Conservation (phyloP, 2,888 invertebrate genomes). For the Blastobasis lacticolella region DNA sequence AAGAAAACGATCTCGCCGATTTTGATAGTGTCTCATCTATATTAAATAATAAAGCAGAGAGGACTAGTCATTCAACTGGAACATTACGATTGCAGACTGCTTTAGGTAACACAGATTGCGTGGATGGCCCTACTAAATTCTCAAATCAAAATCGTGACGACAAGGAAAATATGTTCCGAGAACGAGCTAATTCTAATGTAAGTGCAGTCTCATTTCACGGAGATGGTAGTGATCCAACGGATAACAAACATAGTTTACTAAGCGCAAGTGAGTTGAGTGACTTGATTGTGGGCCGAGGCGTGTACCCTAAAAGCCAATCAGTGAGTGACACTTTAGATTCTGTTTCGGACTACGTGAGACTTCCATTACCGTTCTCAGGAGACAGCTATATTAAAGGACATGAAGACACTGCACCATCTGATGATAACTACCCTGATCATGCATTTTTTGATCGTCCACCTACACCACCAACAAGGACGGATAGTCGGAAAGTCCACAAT, state of each 20-base stretch:
- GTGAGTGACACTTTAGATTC: conserved; percentile 91
- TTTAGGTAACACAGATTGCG: conserved; percentile 62
- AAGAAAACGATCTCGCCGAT: conserved; percentile 66
- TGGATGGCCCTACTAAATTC: conserved; percentile 55
- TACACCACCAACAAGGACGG: conserved; percentile 80
- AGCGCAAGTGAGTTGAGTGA: conserved; percentile 90
- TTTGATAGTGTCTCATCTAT: conserved; percentile 69
- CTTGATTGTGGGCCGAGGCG: conserved; percentile 85
- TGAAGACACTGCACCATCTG: conserved; percentile 75
- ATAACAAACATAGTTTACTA: conserved; percentile 81
- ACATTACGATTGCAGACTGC: conserved; percentile 34
- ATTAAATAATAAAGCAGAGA: conserved; percentile 66
- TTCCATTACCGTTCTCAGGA: conserved; percentile 75
- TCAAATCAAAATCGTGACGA: conserved; percentile 56
- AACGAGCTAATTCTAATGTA: conserved; percentile 84
- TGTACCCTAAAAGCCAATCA: conserved; percentile 82
- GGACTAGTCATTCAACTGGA: conserved; percentile 38
- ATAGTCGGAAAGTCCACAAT: conserved; percentile 71
- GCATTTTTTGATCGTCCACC: conserved; percentile 76
- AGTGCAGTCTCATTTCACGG: conserved; percentile 89
- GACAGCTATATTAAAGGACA: conserved; percentile 75
- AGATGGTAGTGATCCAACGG: conserved; percentile 91
- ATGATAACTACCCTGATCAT: conserved; percentile 65
- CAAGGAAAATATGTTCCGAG: conserved; percentile 71
- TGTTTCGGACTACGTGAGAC: conserved; percentile 91